Percentiles rank a stretch among this genome's conserved stretches.
Conservation (phyloP, 2,797 vertebrate species). For the Meda fulgida region DNA sequence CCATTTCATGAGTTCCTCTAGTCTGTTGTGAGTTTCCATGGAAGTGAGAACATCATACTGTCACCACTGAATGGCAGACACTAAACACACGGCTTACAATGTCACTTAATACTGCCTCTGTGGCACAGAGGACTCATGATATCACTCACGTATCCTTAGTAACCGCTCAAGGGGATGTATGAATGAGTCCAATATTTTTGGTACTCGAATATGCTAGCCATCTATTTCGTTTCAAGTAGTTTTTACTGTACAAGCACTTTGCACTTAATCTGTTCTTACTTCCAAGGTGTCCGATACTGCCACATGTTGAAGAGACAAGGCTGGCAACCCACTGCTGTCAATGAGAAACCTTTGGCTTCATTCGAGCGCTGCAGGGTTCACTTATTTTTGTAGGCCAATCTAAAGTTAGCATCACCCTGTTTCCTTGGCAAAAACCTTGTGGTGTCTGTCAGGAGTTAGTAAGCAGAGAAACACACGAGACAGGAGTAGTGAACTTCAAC, state of each 20-base stretch:
- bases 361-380: background rate
- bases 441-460: too few species aligned
- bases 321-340: background rate
- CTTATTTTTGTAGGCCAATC: background rate
- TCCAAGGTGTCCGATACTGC: background rate
- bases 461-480: too few species aligned
- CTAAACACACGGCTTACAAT: conserved; percentile 14
- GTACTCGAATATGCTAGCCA: background rate
- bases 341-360: background rate
- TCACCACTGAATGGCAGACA: conserved; percentile 15
- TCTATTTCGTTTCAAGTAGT: background rate
- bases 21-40: conserved; percentile 14
- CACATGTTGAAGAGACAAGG: background rate
- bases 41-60: conserved; percentile 42
- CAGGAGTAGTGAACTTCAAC: too few species aligned
- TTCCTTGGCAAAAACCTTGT: background rate
- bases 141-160: conserved; percentile 25
- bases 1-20: background rate
- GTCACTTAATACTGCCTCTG: conserved; percentile 3
- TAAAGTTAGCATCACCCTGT: background rate
- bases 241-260: background rate
- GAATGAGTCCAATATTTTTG: conserved; percentile 14
- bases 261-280: background rate
- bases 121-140: conserved; percentile 9
- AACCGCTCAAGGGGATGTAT: background rate